Evolutionary conservation across 2,888 invertebrate species (phyloP).

Genomic region (Yponomeuta plumbellus): DNA sequence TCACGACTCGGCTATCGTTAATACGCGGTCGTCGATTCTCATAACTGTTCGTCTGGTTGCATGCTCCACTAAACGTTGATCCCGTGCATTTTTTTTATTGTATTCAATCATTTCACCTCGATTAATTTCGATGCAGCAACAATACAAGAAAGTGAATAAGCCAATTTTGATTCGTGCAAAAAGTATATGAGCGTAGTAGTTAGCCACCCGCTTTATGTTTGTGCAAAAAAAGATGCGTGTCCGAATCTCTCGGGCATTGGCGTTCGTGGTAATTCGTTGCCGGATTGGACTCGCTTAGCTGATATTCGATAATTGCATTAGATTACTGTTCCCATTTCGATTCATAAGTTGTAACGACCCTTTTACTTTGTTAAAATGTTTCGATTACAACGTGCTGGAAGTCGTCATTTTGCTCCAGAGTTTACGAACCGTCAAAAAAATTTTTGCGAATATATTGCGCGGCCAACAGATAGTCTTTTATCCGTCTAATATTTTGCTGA

Average conservation of each 20-base stretch:
- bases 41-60: not conserved
- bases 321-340: not conserved
- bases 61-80: not conserved
- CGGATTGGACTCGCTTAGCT: not conserved
- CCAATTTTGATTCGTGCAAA: not conserved
- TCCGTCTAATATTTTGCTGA: too few species aligned
- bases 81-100: not conserved
- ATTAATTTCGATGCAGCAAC: not conserved
- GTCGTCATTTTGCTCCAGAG: not conserved
- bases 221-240: not conserved
- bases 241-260: not conserved
- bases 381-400: not conserved
- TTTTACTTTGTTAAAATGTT: not conserved
- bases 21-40: not conserved
- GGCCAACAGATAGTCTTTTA: too few species aligned
- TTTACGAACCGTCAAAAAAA: not conserved
- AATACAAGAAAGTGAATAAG: not conserved
- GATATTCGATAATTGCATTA: not conserved
- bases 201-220: not conserved
- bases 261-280: not conserved
- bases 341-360: not conserved
- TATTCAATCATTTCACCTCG: not conserved
- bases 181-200: not conserved
- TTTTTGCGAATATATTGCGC: too few species aligned
- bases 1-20: conserved; percentile 24